Base-by-base conservation (phyloP, 2,113 vertebrate species). In the Hystrix brachyura region DNA sequence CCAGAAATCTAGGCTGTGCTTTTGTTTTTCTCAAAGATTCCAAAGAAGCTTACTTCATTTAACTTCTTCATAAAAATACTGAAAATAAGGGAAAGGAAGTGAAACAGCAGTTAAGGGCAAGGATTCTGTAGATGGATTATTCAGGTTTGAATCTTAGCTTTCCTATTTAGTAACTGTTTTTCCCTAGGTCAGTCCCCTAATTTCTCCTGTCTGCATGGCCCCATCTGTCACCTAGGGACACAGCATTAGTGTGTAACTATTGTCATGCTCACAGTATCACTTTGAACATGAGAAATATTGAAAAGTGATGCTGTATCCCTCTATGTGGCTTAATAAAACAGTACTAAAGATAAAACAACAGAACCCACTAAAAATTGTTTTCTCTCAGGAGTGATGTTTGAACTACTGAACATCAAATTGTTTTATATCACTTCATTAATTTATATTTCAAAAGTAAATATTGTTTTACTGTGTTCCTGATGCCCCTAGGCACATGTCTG, bases 331-430 rank as follows among this genome's bases (percentile, higher is more conserved):
- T 59, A 82, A 67, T 65, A 90, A 60, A 81, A 92, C 14, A 46
- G 7, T 46, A 90, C 21, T n/a, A 46, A 80, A 94, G 51, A 65
- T 34, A 87, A 87, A 94, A 90, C 57, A 55, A 7, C 23, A 38
- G 1, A 84, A 53, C 25, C 6, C 34, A 94, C 62, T 6, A 32
- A 72, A 25, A 19, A 23, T 71, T 1, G 6, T 71, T 74, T 69
- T 32, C 87, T 59, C n/a, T 32, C 23, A 79, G 80, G 34, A 29
- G 7, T 29, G 5, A 43, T 46, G 29, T 72, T 62, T 96, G n/a
- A 94, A 95, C n/a, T 71, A 92, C 13, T 34, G 21, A 65, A 87
- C 88, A 86, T 96, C 53, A 95, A 95, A 64, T 59, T 90, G 71
- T 86, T 93, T 89, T 38, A 82, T 3, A 48, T 1, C 13, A 53